phyloP scores from a whole-genome alignment of 2,113 vertebrate genomes.

The Orthonyx spaldingii region DNA sequence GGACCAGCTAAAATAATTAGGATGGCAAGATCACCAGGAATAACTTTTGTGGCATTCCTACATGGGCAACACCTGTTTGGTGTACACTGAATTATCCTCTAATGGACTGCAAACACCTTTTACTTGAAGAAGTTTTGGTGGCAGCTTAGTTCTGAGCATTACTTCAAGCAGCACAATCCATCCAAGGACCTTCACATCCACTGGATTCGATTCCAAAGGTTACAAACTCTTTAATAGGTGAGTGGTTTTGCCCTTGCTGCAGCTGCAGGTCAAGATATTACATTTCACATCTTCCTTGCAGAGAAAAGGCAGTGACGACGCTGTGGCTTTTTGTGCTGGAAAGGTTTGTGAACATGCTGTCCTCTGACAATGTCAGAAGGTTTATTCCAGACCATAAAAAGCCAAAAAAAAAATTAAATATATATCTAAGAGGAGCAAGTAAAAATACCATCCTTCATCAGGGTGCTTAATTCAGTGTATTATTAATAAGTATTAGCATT shows the following conservation, averaged over 20 bases:
- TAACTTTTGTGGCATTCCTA: neutral
- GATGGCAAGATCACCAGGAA: neutral
- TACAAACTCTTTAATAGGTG: neutral
- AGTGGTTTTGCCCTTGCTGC: conserved; percentile 16
- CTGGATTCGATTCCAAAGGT: conserved; percentile 12
- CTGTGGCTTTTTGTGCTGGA: conserved; percentile 12
- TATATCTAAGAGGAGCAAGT: neutral
- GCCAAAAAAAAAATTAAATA: neutral
- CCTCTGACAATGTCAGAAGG: conserved; percentile 4
- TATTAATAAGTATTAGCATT: neutral
- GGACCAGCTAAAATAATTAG: neutral
- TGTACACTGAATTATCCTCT: neutral
- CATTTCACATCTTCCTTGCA: neutral
- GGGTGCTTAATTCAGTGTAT: neutral
- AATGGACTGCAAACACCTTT: neutral
- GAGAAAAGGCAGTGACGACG: neutral
- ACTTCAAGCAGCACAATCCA: neutral
- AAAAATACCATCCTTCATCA: neutral
- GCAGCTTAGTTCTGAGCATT: neutral
- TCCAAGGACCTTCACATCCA: neutral
- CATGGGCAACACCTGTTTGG: neutral
- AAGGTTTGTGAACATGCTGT: conserved; percentile 27
- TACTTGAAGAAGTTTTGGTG: neutral
- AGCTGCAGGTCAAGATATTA: conserved; percentile 12
- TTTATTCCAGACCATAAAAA: conserved; percentile 1